A percentile compares a stretch with the other conserved stretches of the same genome.
These are phyloP conservation scores for Thera obeliscata DNA, from an alignment of 2,888 invertebrate species.

Conservation along the genomic window DNA sequence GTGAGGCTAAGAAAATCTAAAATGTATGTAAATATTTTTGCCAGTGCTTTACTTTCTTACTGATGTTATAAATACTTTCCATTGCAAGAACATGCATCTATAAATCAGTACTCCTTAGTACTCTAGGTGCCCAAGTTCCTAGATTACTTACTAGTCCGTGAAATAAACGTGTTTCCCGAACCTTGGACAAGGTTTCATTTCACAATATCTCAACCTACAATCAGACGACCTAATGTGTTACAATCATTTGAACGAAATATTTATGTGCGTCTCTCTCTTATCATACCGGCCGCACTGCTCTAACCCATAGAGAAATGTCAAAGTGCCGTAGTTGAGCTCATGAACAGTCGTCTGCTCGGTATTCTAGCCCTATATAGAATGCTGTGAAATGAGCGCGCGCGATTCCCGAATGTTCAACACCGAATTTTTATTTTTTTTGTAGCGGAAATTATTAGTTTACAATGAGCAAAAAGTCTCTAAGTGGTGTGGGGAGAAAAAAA, in stretches of 20 bases:
- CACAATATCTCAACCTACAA: neutral
- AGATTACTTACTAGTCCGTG: neutral
- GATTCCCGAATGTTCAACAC: neutral
- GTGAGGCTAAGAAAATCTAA: no score
- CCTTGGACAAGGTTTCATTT: neutral
- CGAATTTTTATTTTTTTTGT: neutral
- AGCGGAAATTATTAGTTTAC: constrained; percentile 24
- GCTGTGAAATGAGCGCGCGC: constrained; percentile 57
- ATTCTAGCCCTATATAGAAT: constrained; percentile 40
- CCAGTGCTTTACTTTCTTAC: no score
- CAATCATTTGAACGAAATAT: constrained; percentile 24
- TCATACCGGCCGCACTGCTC: constrained; percentile 50
- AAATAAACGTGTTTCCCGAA: neutral
- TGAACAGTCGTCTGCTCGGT: constrained; percentile 52
- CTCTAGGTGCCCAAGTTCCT: neutral
- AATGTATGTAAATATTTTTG: no score
- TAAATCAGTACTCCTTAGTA: neutral
- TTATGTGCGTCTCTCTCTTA: constrained; percentile 51
- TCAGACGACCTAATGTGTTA: constrained; percentile 17
- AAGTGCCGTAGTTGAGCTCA: constrained; percentile 48
- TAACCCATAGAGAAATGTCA: constrained; percentile 53
- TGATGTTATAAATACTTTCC: no score
- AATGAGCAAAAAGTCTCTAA: constrained; percentile 53
- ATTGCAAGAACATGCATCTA: neutral
- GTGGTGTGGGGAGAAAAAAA: constrained; percentile 47